Conservation (phyloP, 1,140 invertebrate genomes). For the Homalodisca vitripennis region DNA sequence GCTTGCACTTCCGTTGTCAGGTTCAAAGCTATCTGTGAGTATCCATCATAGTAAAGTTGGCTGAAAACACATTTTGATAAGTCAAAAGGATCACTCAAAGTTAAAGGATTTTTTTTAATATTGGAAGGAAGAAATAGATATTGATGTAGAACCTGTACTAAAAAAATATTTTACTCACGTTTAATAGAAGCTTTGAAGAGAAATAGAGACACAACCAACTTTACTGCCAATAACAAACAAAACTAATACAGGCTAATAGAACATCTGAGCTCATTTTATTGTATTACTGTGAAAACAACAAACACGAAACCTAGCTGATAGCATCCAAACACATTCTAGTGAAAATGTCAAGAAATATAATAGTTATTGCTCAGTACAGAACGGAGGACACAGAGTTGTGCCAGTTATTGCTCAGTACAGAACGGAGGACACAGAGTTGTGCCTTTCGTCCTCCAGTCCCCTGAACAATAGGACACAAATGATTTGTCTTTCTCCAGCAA, state of each 20-base stretch:
- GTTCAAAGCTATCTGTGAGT: conserved; percentile 84
- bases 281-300: too few species aligned
- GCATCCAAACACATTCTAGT: too few species aligned
- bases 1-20: conserved; percentile 79
- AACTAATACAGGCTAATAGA: not conserved
- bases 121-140: not conserved
- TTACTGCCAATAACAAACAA: not conserved
- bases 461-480: too few species aligned
- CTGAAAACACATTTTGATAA: conserved; percentile 56
- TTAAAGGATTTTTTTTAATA: conserved; percentile 1
- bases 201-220: not conserved
- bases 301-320: too few species aligned
- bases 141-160: conserved; percentile 7
- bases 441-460: too few species aligned
- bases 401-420: too few species aligned
- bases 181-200: not conserved
- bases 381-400: too few species aligned
- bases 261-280: too few species aligned
- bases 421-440: too few species aligned
- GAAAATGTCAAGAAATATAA: too few species aligned
- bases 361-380: too few species aligned
- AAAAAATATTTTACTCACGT: not conserved
- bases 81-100: conserved; percentile 1
- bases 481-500: too few species aligned
- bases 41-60: conserved; percentile 90